Evolutionary conservation across 2,888 invertebrate genomes (phyloP).

Genomic region (Abrostola triplasia): DNA sequence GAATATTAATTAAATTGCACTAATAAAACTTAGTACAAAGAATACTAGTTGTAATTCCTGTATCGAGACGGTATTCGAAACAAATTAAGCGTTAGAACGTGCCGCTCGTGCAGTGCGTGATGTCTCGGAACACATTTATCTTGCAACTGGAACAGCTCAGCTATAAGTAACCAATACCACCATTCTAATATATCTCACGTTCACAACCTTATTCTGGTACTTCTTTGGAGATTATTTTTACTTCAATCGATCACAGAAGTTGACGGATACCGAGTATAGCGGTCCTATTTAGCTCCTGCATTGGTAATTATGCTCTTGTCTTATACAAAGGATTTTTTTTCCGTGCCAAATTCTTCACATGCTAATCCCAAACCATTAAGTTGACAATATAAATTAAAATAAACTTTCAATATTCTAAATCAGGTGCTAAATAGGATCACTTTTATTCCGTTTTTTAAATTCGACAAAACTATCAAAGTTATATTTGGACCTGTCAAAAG

Average conservation of each 20-base stretch:
- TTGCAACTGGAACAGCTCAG: conserved; percentile 39
- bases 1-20: too few relatives aligned
- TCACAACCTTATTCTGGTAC: conserved; percentile 9
- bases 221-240: conserved; percentile 6
- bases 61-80: conserved; percentile 28
- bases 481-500: not conserved
- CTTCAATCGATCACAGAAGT: too few relatives aligned
- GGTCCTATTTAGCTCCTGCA: too few relatives aligned
- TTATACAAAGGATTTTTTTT: too few relatives aligned
- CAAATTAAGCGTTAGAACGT: conserved; percentile 36
- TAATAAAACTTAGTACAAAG: conserved; percentile 13
- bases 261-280: too few relatives aligned
- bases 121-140: conserved; percentile 52
- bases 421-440: too few relatives aligned
- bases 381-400: too few relatives aligned
- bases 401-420: too few relatives aligned
- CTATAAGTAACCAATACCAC: conserved; percentile 17
- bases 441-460: too few relatives aligned
- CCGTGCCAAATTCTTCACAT: too few relatives aligned
- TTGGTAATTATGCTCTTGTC: too few relatives aligned
- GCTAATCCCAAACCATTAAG: too few relatives aligned
- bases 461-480: not conserved
- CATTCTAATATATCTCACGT: conserved; percentile 43
- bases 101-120: conserved; percentile 57
- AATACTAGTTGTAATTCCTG: conserved; percentile 24